phyloP scores from a whole-genome alignment of 2,888 invertebrate genomes.

The Penaeus monodon region DNA sequence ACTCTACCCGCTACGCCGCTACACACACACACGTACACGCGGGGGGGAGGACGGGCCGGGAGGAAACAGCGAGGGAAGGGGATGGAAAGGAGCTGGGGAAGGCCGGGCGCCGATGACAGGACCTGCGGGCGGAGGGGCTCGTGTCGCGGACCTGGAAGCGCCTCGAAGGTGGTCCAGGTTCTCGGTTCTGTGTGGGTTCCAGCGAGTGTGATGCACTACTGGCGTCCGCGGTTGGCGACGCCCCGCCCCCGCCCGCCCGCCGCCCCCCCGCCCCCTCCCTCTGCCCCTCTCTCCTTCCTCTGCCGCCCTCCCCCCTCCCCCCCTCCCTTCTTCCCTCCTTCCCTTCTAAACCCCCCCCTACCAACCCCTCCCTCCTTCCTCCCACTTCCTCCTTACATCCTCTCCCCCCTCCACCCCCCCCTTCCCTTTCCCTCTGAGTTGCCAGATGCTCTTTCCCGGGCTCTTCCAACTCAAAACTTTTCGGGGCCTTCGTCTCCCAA shows the following conservation, averaged over 20 bases:
- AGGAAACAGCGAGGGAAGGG: too few relatives aligned
- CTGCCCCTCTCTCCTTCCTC: background rate
- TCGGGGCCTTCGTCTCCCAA: too few relatives aligned
- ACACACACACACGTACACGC: slow-evolving; percentile 1
- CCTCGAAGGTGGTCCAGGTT: slow-evolving; percentile 25
- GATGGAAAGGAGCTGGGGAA: background rate
- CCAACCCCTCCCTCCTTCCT: background rate
- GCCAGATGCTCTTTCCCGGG: slow-evolving; percentile 46
- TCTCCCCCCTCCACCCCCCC: background rate
- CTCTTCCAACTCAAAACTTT: slow-evolving; percentile 27
- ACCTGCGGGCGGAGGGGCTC: background rate
- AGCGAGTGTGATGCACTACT: slow-evolving; percentile 32
- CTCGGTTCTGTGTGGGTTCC: too few relatives aligned
- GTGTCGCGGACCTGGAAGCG: background rate
- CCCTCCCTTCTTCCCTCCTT: background rate
- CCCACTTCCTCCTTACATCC: background rate
- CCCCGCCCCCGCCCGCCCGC: background rate
- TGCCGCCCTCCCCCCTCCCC: background rate
- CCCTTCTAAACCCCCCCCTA: too few relatives aligned
- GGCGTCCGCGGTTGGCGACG: slow-evolving; percentile 38
- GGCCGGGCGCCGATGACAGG: background rate
- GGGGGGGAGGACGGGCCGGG: too few relatives aligned
- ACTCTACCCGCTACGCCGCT: slow-evolving; percentile 2
- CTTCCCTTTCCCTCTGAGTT: slow-evolving; percentile 26
- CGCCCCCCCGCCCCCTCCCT: background rate